Conservation (phyloP, 2,113 vertebrate species). For the Otolemur garnettii region DNA sequence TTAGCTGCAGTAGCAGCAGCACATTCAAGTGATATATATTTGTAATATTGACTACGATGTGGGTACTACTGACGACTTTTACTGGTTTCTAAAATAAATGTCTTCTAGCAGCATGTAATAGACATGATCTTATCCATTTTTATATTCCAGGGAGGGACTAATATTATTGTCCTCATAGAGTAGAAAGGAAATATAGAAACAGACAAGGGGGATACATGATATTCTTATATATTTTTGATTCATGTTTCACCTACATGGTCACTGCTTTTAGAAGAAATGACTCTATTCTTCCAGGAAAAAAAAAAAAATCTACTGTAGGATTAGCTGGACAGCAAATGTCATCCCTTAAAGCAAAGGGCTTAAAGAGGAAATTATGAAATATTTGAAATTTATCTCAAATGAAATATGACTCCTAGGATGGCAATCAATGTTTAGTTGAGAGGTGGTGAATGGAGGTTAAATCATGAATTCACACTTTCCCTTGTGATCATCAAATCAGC, state of each 20-base stretch:
- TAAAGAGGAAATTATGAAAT: slow-evolving; percentile 78
- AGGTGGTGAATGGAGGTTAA: slow-evolving; percentile 79
- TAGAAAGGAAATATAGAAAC: slow-evolving; percentile 40
- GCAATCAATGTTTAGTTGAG: slow-evolving; percentile 77
- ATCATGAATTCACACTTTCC: slow-evolving; percentile 82
- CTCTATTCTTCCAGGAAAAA: slow-evolving; percentile 37
- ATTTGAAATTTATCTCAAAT: slow-evolving; percentile 77
- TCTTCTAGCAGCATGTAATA: slow-evolving; percentile 51
- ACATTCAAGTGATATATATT: slow-evolving; percentile 74
- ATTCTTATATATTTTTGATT: slow-evolving; percentile 52
- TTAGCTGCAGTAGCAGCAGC: slow-evolving; percentile 53
- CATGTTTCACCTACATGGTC: background rate
- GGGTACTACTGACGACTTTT: slow-evolving; percentile 56
- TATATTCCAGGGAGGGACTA: slow-evolving; percentile 62
- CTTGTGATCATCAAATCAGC: slow-evolving; percentile 80
- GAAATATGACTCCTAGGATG: slow-evolving; percentile 70
- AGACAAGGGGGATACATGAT: background rate
- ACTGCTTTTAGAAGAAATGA: slow-evolving; percentile 33
- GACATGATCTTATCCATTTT: slow-evolving; percentile 62
- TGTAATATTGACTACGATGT: slow-evolving; percentile 66
- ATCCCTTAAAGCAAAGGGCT: slow-evolving; percentile 61
- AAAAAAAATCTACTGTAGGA: slow-evolving; percentile 7
- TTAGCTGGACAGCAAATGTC: slow-evolving; percentile 47
- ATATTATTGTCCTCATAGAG: slow-evolving; percentile 48
- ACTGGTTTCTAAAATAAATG: slow-evolving; percentile 75